Evolutionary conservation across 2,113 vertebrate genomes (phyloP).

Genomic region (Diadophis punctatus): DNA sequence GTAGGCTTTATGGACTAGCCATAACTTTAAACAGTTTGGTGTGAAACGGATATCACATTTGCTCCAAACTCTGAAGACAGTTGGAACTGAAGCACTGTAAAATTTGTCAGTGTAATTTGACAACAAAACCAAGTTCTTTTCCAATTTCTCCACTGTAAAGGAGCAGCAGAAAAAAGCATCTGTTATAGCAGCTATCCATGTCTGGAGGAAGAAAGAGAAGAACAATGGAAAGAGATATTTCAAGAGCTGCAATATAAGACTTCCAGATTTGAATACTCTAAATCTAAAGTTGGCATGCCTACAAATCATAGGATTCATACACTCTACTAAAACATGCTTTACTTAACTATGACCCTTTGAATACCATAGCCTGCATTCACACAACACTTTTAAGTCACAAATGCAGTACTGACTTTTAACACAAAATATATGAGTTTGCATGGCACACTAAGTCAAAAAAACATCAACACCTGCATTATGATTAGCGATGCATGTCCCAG

Average conservation of each 20-base stretch:
- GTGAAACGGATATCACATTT: not conserved
- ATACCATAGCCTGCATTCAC: not conserved
- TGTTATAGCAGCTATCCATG: not conserved
- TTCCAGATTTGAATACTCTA: not conserved
- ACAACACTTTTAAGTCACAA: not conserved
- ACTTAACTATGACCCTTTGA: not conserved
- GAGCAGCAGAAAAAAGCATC: not conserved
- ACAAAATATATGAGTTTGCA: not conserved
- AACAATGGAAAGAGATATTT: not conserved
- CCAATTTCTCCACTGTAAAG: not conserved
- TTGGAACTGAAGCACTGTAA: not conserved
- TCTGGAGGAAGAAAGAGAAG: not conserved
- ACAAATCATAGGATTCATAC: not conserved
- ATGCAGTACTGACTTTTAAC: not conserved
- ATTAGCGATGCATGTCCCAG: not conserved
- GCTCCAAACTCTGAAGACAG: not conserved
- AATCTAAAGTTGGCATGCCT: not conserved
- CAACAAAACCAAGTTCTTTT: not conserved
- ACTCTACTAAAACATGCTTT: not conserved
- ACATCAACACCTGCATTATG: not conserved
- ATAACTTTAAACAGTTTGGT: not conserved
- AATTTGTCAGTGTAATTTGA: not conserved
- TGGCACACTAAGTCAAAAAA: not conserved
- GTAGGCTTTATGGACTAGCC: not conserved
- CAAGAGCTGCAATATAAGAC: not conserved